Conservation (phyloP, 1,140 invertebrate genomes). For the Homalodisca vitripennis region DNA sequence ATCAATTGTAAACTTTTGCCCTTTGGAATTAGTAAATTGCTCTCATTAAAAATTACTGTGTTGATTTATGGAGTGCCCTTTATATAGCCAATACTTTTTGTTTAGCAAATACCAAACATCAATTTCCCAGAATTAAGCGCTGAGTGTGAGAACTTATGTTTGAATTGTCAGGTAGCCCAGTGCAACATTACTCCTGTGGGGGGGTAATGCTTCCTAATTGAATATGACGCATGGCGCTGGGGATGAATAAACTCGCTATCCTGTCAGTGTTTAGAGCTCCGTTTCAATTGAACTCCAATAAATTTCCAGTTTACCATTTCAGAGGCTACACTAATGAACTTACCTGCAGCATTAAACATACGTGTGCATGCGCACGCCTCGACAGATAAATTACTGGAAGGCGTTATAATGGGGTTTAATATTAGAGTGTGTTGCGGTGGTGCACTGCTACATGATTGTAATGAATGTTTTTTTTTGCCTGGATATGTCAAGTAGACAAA, state of each 20-base stretch:
- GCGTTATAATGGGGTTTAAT: slow-evolving; percentile 4
- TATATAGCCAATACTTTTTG: no score
- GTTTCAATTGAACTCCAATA: slow-evolving; percentile 13
- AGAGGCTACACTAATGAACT: slow-evolving; percentile 15
- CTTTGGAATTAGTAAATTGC: no score
- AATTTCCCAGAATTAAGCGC: no score
- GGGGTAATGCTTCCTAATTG: neutral
- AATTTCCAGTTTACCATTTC: slow-evolving; percentile 9
- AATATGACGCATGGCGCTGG: neutral
- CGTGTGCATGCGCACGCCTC: neutral
- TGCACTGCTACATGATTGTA: neutral
- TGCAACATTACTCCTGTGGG: no score
- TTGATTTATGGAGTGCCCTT: no score
- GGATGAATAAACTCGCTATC: slow-evolving; percentile 4
- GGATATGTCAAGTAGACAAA: no score
- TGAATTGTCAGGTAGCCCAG: no score
- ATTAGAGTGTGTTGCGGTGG: neutral
- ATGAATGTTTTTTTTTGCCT: slow-evolving; percentile 10
- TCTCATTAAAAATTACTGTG: no score
- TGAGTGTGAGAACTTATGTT: no score
- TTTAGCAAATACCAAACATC: no score
- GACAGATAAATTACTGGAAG: neutral
- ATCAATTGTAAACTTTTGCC: no score
- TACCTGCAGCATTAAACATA: slow-evolving; percentile 6
- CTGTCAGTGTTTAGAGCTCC: neutral